Evolutionary conservation across 2,888 invertebrate species (phyloP).

Genomic region (Drymonia ruficornis): DNA sequence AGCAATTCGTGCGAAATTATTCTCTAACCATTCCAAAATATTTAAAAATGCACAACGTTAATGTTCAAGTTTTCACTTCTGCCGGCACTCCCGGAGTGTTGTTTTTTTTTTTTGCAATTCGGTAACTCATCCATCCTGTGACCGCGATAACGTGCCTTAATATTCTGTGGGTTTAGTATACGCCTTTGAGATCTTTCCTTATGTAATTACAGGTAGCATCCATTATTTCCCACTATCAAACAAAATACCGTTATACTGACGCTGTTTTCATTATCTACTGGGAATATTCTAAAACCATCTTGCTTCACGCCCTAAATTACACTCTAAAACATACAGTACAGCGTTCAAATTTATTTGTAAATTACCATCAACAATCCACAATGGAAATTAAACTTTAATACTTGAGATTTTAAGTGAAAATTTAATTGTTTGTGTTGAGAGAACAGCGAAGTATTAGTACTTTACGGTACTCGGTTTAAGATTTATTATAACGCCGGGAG

Average conservation of each 20-base stretch:
- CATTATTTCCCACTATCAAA: conserved; percentile 3
- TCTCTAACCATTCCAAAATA: too few relatives aligned
- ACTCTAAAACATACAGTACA: not conserved
- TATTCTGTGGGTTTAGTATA: too few relatives aligned
- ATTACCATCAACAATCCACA: too few relatives aligned
- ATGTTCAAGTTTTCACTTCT: too few relatives aligned
- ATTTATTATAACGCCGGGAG: not conserved
- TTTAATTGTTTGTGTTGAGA: not conserved
- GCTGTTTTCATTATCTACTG: conserved; percentile 10
- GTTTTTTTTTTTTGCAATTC: too few relatives aligned
- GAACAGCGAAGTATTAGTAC: conserved; percentile 1
- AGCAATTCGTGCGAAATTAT: too few relatives aligned
- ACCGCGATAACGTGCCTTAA: too few relatives aligned
- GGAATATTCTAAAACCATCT: not conserved
- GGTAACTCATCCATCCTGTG: too few relatives aligned
- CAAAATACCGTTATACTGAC: conserved; percentile 5
- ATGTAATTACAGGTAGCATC: not conserved
- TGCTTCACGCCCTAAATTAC: not conserved
- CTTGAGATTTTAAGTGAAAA: not conserved
- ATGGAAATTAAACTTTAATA: too few relatives aligned
- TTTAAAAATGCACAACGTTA: too few relatives aligned
- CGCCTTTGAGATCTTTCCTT: too few relatives aligned
- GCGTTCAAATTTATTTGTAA: not conserved
- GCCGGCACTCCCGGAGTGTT: too few relatives aligned
- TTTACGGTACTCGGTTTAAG: not conserved